These are phyloP conservation scores for Centropristis striata DNA, from an alignment of 2,113 vertebrate species.

Conservation along the genomic window DNA sequence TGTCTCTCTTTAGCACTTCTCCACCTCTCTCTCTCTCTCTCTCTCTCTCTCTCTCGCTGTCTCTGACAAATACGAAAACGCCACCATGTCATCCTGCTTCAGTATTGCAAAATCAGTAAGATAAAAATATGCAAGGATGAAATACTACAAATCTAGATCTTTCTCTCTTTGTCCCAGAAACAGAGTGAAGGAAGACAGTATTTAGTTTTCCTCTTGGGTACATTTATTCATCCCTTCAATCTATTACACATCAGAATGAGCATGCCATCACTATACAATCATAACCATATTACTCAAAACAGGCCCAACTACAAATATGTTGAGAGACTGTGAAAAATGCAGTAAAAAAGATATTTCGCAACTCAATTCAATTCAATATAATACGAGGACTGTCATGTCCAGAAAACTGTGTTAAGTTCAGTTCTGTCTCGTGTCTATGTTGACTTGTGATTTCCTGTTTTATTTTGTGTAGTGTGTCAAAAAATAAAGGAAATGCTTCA, in stretches of 20 bases:
- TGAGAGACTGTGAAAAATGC: too few relatives aligned
- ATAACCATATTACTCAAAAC: not conserved
- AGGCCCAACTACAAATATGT: too few relatives aligned
- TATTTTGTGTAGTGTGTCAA: too few relatives aligned
- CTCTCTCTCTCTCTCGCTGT: not conserved
- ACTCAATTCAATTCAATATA: too few relatives aligned
- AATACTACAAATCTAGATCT: not conserved
- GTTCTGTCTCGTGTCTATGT: too few relatives aligned
- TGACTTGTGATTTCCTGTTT: too few relatives aligned
- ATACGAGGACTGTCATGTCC: too few relatives aligned
- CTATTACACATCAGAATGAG: not conserved
- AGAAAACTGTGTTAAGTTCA: too few relatives aligned
- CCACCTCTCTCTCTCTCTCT: too few relatives aligned
- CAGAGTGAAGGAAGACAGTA: not conserved
- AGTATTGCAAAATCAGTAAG: not conserved
- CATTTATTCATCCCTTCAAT: too few relatives aligned
- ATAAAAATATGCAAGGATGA: not conserved
- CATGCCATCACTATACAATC: not conserved
- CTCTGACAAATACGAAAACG: not conserved
- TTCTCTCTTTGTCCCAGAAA: not conserved
- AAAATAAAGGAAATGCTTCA: too few relatives aligned
- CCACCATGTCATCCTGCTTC: not conserved
- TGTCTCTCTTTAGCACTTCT: not conserved
- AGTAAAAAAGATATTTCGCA: too few relatives aligned
- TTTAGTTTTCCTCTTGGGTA: not conserved